phyloP scores from a whole-genome alignment of 2,797 vertebrate genomes.

The Esox masquinongy region DNA sequence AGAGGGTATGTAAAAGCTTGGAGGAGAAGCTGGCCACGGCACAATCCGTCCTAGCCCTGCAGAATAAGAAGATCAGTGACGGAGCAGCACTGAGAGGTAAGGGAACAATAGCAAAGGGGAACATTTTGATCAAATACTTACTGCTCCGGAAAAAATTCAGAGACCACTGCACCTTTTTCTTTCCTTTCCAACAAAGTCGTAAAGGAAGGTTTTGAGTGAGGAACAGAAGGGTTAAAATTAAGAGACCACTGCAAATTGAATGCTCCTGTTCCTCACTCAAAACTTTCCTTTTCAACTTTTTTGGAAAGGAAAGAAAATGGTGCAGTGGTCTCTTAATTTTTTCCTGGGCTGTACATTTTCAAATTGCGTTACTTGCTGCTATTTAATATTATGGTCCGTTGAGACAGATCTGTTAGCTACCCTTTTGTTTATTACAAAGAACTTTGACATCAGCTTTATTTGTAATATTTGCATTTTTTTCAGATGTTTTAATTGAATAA shows the following conservation, averaged over 20 bases:
- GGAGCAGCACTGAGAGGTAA: constrained; percentile 66
- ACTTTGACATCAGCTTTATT: not conserved
- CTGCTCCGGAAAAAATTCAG: too few relatives aligned
- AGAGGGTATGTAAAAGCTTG: constrained; percentile 65
- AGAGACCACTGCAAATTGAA: too few relatives aligned
- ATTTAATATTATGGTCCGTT: not conserved
- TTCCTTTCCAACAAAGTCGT: too few relatives aligned
- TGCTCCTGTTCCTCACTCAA: too few relatives aligned
- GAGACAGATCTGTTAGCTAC: not conserved
- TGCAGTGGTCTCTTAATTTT: too few relatives aligned
- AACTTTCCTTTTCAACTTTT: too few relatives aligned
- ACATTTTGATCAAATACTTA: not conserved
- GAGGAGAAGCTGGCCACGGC: constrained; percentile 74
- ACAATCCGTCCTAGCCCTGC: constrained; percentile 56
- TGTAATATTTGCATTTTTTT: not conserved
- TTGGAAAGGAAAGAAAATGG: too few relatives aligned
- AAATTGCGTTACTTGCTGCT: not conserved
- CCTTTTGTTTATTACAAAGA: not conserved
- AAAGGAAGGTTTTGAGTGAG: too few relatives aligned
- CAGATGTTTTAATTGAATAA: not conserved
- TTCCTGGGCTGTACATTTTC: not conserved
- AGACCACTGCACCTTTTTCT: too few relatives aligned
- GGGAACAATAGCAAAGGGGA: not conserved
- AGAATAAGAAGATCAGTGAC: constrained; percentile 42
- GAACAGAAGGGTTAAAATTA: too few relatives aligned